Percentiles rank a stretch among this genome's conserved stretches.
Evolutionary conservation across 2,797 vertebrate species (phyloP).

Genomic region (Calcarius lapponicus): DNA sequence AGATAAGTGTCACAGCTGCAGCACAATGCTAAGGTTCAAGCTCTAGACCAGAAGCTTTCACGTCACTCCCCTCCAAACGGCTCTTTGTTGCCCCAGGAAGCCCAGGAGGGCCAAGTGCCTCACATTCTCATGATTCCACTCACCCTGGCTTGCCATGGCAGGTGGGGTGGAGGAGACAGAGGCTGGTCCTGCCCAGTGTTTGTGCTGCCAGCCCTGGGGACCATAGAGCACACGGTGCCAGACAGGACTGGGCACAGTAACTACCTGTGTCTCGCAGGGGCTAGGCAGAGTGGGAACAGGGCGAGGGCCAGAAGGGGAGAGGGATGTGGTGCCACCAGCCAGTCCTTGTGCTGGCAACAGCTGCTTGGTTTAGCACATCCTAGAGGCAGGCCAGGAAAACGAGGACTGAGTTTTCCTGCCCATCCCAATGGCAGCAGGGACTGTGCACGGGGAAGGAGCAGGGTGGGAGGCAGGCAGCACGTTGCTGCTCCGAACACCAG

Average conservation of each 20-base stretch:
- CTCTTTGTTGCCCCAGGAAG: background rate
- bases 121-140: background rate
- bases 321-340: background rate
- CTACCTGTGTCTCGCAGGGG: background rate
- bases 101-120: background rate
- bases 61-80: background rate
- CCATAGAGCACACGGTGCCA: fast-evolving
- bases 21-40: background rate
- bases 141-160: fast-evolving
- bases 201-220: background rate
- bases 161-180: background rate
- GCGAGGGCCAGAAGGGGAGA: background rate
- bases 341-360: background rate
- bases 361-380: background rate
- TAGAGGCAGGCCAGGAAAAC: background rate
- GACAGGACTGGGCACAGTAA: background rate
- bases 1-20: slow-evolving; percentile 14
- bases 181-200: background rate
- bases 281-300: background rate
- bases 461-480: background rate
- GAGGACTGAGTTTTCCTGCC: background rate
- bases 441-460: background rate
- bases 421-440: background rate
- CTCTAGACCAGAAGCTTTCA: background rate
- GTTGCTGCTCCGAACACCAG: background rate